Conservation (phyloP, 2,797 vertebrate species). For the Gymnoscopelus braueri region DNA sequence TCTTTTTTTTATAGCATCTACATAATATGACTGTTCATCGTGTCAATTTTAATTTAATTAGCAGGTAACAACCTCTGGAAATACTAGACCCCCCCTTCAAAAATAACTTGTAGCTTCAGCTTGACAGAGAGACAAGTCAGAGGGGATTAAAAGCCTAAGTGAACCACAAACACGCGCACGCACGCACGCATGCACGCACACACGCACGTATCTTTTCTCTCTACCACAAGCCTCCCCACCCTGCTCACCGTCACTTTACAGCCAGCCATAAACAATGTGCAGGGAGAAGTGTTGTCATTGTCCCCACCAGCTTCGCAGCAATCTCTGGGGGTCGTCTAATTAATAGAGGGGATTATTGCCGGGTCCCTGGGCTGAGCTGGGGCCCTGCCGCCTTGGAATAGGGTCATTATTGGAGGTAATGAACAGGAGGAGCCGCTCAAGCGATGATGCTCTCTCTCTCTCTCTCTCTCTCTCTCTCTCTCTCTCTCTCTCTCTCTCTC, state of each 20-base stretch:
- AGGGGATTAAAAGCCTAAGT: background rate
- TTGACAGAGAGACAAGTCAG: background rate
- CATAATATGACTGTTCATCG: background rate
- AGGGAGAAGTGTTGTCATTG: slow-evolving; percentile 56
- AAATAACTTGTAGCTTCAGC: too few relatives aligned
- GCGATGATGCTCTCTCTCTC: slow-evolving; percentile 32
- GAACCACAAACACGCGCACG: background rate
- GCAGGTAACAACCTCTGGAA: background rate
- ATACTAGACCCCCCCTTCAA: background rate
- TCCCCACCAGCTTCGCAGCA: slow-evolving; percentile 53
- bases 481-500: slow-evolving; percentile 21
- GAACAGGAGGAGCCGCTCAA: slow-evolving; percentile 64
- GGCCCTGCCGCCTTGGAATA: slow-evolving; percentile 60
- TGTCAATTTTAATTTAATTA: background rate
- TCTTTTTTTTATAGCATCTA: background rate
- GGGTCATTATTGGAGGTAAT: slow-evolving; percentile 73
- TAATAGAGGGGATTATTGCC: slow-evolving; percentile 72
- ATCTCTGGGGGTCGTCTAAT: slow-evolving; percentile 70
- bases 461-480: slow-evolving; percentile 13
- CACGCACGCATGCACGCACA: background rate
- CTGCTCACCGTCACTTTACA: slow-evolving; percentile 59
- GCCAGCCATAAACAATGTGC: slow-evolving; percentile 69
- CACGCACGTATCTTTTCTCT: slow-evolving; percentile 9
- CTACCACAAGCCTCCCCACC: slow-evolving; percentile 22
- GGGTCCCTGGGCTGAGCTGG: slow-evolving; percentile 62